Conservation (phyloP, 2,797 vertebrate genomes). For the Gobionotothen gibberifrons region DNA sequence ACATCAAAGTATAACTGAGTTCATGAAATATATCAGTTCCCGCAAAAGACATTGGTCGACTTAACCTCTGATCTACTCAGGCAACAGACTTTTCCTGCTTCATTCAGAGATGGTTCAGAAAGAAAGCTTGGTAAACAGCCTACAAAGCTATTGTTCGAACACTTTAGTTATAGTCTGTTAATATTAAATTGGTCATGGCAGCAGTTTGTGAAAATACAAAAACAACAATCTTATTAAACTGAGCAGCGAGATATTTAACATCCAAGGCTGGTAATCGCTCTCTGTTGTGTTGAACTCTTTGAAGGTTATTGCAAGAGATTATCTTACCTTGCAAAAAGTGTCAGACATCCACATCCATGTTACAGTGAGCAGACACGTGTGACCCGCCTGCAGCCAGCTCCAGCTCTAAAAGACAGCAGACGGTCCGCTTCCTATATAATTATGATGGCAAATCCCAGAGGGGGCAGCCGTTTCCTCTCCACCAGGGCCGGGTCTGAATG, state of each 20-base stretch:
- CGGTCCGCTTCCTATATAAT: conserved; percentile 72
- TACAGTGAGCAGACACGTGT: conserved; percentile 19
- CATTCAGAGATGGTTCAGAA: neutral
- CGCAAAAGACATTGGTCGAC: neutral
- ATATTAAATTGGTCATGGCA: neutral
- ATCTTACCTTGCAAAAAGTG: conserved; percentile 66
- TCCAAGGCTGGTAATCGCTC: neutral
- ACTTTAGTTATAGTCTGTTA: too few species aligned
- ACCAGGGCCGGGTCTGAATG: conserved; percentile 41
- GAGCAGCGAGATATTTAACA: conserved; percentile 27
- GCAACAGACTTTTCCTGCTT: conserved; percentile 2
- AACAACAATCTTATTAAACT: neutral
- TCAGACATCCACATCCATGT: conserved; percentile 59
- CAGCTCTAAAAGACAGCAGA: conserved; percentile 56
- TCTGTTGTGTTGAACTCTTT: conserved; percentile 15
- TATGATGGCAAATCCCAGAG: conserved; percentile 64
- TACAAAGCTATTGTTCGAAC: neutral
- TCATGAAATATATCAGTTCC: conserved; percentile 1
- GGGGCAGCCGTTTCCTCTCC: conserved; percentile 72
- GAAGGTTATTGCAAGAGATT: conserved; percentile 28
- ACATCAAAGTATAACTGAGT: conserved; percentile 32
- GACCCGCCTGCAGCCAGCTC: conserved; percentile 46
- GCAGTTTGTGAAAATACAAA: conserved; percentile 6
- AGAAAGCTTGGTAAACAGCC: neutral
- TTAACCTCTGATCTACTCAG: neutral